Conservation (phyloP, 2,888 invertebrate species). For the Dryomyza anilis region DNA sequence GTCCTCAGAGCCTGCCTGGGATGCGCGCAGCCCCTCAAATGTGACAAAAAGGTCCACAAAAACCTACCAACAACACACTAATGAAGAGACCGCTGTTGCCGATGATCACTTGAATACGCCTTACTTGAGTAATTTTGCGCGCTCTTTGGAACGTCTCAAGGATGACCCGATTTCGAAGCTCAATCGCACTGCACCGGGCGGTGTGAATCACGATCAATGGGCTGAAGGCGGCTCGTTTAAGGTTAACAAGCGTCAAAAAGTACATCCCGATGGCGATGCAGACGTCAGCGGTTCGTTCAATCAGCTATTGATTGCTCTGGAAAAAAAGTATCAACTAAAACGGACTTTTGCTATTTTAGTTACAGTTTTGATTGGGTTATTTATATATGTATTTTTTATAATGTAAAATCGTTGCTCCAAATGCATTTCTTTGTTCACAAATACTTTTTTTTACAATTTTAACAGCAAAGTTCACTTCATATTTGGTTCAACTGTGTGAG, state of each 20-base stretch:
- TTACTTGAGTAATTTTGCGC: neutral
- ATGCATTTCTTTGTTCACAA: too few species aligned
- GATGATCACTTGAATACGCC: neutral
- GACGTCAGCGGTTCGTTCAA: neutral
- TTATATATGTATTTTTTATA: neutral
- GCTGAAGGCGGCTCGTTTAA: neutral
- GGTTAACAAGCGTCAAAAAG: neutral
- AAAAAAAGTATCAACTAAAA: neutral
- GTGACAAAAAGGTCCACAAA: too few species aligned
- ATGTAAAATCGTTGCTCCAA: too few species aligned
- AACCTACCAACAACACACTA: neutral
- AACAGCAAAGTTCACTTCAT: too few species aligned
- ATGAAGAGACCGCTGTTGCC: neutral
- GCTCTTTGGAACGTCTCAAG: neutral
- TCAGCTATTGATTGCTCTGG: neutral
- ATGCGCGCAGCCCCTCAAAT: too few species aligned
- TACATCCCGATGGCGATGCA: neutral
- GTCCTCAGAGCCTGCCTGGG: neutral
- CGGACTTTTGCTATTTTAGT: neutral
- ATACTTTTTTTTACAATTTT: too few species aligned
- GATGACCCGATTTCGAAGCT: neutral
- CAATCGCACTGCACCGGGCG: neutral
- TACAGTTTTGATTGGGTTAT: neutral
- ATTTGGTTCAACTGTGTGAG: too few species aligned
- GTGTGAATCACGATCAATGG: too few species aligned